Base-by-base conservation (phyloP, 2,888 invertebrate species). In the Cosmia trapezina region DNA sequence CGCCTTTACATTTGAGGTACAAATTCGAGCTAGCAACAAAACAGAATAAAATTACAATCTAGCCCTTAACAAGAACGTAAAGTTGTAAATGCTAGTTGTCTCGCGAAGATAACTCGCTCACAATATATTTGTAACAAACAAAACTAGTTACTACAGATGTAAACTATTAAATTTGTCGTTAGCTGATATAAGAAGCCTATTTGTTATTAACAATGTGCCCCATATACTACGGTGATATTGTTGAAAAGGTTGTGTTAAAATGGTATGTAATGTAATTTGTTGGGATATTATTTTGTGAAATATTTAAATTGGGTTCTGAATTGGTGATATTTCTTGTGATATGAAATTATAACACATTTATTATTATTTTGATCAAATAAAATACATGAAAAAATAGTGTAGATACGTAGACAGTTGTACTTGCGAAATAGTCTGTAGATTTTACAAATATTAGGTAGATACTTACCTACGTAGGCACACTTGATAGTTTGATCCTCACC, bases 141-240 rank as follows among this genome's bases (percentile, higher is more conserved):
- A 80, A 83, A 83, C 86, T 84, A 86, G 75, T 81, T 81, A 84
- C 86, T 85, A 87, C 86, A 87, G 85, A 86, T 85, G 89, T 83
- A 80, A 77, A 78, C 84, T 83, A 88, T 87, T 86, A 86, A 87
- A 87, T 87, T 88, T 89, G 88, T 88, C 88, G 83, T 83, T 81
- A 45, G 68, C 76, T 87, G 87, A 90, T 89, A 85, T 87, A 90
- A 81, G 74, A 76, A 59, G 57, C 60, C 64, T 59, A 73, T 85
- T 79, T 69, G 65, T 86, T 83, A 77, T 59, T 68, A 45, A 19
- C 67, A 81, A 79, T 83, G 76, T 78, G 68, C 53, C 60, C 67
- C 60, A 74, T 86, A 75, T 65, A 81, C 80, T 41, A 79, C 59
- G 56, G 47, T 59, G 60, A 75, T 72, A 77, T 68, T 71, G 66